A percentile compares a stretch with the other conserved stretches of the same genome.
These are phyloP conservation scores for Drosophila sturtevanti DNA, from an alignment of 1,140 invertebrate species.

Conservation along the genomic window DNA sequence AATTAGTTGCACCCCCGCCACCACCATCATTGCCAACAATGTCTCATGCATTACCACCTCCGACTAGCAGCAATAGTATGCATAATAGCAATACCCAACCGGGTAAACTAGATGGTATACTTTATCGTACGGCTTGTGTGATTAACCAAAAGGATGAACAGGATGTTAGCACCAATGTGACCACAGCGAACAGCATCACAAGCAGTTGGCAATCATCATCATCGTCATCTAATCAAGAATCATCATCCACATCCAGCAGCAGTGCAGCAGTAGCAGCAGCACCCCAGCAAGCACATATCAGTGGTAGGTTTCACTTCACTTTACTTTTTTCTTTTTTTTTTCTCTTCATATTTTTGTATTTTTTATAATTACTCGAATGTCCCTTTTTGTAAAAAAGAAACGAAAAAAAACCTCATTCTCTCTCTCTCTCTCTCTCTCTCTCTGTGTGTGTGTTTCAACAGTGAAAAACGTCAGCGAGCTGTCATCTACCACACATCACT, in stretches of 20 bases:
- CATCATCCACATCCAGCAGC: conserved; percentile 27
- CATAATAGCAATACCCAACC: conserved; percentile 75
- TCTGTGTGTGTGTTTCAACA: conserved; percentile 18
- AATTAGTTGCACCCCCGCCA: conserved; percentile 35
- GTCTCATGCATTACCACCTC: conserved; percentile 3
- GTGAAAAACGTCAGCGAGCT: conserved; percentile 82
- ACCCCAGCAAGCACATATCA: conserved; percentile 79
- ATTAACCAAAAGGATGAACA: conserved; percentile 77
- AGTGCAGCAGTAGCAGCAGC: conserved; percentile 4
- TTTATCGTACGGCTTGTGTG: conserved; percentile 77
- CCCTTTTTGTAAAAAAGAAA: neutral
- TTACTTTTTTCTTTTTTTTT: neutral
- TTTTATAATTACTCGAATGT: conserved; percentile 2
- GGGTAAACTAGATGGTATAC: conserved; percentile 77
- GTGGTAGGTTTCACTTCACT: conserved; percentile 49
- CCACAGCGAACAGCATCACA: conserved; percentile 61
- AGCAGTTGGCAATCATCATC: conserved; percentile 51
- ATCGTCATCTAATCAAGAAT: conserved; percentile 46
- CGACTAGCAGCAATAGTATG: conserved; percentile 45
- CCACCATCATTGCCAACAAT: neutral
- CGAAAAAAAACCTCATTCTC: neutral
- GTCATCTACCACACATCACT: conserved; percentile 82
- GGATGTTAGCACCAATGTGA: conserved; percentile 70
- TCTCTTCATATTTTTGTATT: neutral
- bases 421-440: neutral